phyloP scores from a whole-genome alignment of 35 echinoderm and acorn worm species.

The Lytechinus variegatus region DNA sequence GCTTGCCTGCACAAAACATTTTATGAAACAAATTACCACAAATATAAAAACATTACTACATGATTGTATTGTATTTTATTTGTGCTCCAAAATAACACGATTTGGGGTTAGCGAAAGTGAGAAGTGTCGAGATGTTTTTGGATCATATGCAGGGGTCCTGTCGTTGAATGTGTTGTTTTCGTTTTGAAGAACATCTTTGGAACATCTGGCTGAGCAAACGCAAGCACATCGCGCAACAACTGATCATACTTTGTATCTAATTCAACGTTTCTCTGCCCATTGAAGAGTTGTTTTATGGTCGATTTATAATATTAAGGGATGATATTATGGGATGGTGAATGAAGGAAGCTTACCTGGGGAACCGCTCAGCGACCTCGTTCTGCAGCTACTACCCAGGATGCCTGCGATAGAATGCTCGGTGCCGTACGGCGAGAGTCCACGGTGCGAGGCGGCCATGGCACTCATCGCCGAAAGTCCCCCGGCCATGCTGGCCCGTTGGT shows the following conservation, averaged over 20 bases:
- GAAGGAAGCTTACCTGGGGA: constrained; percentile 14
- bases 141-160: not conserved
- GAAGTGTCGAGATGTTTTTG: not conserved
- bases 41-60: too few species aligned
- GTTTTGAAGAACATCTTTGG: not conserved
- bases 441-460: constrained; percentile 20
- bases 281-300: not conserved
- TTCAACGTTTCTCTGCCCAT: not conserved
- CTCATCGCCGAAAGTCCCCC: constrained; percentile 49
- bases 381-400: not conserved
- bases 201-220: not conserved
- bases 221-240: not conserved
- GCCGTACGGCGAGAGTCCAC: not conserved
- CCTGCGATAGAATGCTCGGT: constrained; percentile 32
- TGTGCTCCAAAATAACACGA: not conserved
- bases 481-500: constrained; percentile 7
- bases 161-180: not conserved
- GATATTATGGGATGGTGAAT: not conserved
- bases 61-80: too few species aligned
- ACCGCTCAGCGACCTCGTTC: constrained; percentile 22
- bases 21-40: too few species aligned
- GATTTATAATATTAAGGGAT: not conserved
- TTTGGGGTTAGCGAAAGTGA: not conserved
- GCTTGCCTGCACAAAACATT: too few species aligned
- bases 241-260: not conserved